Evolutionary conservation across 2,888 invertebrate species (phyloP).

Genomic region (Choristoneura rosaceana): DNA sequence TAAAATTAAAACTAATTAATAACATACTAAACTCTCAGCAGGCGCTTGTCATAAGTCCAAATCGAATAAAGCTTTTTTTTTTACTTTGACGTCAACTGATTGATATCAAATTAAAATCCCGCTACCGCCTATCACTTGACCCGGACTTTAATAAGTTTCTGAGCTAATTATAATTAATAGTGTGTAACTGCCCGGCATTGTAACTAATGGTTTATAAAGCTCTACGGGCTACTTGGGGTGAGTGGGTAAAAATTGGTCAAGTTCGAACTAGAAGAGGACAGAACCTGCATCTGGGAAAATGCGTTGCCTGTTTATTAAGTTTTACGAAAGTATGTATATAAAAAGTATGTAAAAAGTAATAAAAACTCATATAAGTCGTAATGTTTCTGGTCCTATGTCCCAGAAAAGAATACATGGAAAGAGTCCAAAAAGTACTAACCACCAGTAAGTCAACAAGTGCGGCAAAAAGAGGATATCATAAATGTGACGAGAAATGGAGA

Average conservation of each 20-base stretch:
- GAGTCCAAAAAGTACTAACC: no score
- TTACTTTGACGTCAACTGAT: constrained; percentile 5
- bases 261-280: constrained; percentile 1
- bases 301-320: no score
- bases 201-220: constrained; percentile 76
- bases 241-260: constrained; percentile 41
- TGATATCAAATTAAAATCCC: constrained; percentile 29
- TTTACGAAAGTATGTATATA: no score
- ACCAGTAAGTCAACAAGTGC: no score
- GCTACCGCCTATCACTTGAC: constrained; percentile 48
- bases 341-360: no score
- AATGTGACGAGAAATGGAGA: no score
- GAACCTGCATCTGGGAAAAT: background rate
- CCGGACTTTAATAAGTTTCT: constrained; percentile 57
- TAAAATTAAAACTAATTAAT: background rate
- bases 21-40: background rate
- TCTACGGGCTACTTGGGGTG: constrained; percentile 65
- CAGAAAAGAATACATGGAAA: no score
- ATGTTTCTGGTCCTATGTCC: no score
- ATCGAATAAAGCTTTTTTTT: background rate
- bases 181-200: constrained; percentile 68
- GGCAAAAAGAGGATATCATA: no score
- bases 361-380: no score
- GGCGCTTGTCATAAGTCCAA: background rate
- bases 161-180: constrained; percentile 82